Evolutionary conservation across 2,113 vertebrate genomes (phyloP), one percentile per base, ranked within the genome.

Genomic region (Jaculus jaculus): DNA sequence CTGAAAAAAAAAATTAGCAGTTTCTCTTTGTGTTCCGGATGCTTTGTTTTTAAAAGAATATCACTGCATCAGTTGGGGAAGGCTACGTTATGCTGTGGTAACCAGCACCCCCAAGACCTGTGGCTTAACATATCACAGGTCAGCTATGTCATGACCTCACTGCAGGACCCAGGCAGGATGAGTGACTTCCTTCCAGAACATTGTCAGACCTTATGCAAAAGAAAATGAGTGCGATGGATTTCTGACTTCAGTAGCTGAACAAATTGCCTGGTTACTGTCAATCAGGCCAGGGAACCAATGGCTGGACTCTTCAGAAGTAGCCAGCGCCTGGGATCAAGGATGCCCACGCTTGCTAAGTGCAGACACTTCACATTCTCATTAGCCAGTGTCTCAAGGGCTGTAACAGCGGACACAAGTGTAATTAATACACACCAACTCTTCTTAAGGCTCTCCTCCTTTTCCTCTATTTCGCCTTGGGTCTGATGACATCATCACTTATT

Each of bases 341-440:
- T 0, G 0, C 47, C 24, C 51, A 24, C 8, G 1, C 18, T 18
- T 87, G 73, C 34, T 81, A 26, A 24, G 0, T 54, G 39, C 21
- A 72, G 28, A 74, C 20, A 37, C 72, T 54, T 61, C 42, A 26
- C 16, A n/a, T 13, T 84, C 73, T 61, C 51, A 32, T 8, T 39
- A 28, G 37, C 42, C 30, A 58, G 24, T 65, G 34, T 30, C 39
- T 75, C 77, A 80, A 91, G 28, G 20, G n/a, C 68, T 77, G 69
- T 61, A 10, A 1, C 37, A 63, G 9, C 1, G 21, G 28, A 20
- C 30, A 16, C 66, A 10, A 32, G 28, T 2, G 8, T 8, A 77
- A n/a, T n/a, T n/a, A n/a, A n/a, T n/a, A n/a, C n/a, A 47, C 42
- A 47, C 32, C 91, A 79, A 87, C 18, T 18, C 86, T 87, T 92